Conservation (phyloP, 2,113 vertebrate species). For the Pseudopipra pipra region DNA sequence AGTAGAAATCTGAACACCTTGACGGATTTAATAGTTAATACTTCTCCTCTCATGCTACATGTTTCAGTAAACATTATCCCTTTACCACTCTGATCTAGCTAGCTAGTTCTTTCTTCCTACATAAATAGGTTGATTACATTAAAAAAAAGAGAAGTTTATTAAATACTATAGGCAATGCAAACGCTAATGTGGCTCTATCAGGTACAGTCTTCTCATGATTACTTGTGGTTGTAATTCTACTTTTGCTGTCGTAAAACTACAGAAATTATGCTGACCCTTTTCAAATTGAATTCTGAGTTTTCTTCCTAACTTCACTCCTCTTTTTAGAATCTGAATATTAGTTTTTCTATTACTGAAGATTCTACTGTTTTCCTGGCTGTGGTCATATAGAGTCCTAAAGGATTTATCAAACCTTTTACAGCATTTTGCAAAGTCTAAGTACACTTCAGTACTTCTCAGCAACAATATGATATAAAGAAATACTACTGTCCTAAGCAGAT, state of each 20-base stretch:
- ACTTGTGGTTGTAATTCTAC: neutral
- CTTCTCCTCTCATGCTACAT: neutral
- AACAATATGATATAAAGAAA: neutral
- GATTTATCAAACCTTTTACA: neutral
- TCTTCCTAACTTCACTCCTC: neutral
- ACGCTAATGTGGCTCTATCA: neutral
- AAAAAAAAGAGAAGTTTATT: neutral
- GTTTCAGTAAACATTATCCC: neutral
- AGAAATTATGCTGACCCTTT: neutral
- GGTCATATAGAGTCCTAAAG: neutral
- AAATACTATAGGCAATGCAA: neutral
- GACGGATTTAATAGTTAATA: neutral
- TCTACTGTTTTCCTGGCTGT: neutral
- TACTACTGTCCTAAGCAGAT: rapidly evolving
- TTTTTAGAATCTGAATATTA: neutral
- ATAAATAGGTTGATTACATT: neutral
- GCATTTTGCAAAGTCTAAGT: neutral
- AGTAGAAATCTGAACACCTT: constrained; percentile 47
- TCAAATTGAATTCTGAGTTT: neutral
- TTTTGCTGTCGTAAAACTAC: neutral
- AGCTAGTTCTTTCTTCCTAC: neutral
- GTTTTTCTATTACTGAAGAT: neutral
- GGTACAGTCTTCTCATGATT: neutral
- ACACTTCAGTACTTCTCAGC: neutral
- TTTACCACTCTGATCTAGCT: neutral